Percentiles rank a stretch among this genome's conserved stretches.
These are phyloP conservation scores for Sphyrna mokarran DNA, from an alignment of 2,113 vertebrate species.

Conservation along the genomic window DNA sequence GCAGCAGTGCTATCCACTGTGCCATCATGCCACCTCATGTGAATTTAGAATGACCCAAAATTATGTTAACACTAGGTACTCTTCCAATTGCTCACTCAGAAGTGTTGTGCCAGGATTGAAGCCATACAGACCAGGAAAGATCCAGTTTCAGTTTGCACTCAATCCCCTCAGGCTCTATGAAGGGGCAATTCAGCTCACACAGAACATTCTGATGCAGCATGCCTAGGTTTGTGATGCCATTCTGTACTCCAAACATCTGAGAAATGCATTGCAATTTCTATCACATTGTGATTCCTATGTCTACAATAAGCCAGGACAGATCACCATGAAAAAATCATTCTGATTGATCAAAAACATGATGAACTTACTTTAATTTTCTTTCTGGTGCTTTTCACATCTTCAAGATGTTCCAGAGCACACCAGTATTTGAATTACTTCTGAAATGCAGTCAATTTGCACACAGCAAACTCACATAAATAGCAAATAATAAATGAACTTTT, in stretches of 20 bases:
- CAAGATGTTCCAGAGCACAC: neutral
- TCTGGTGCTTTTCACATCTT: neutral
- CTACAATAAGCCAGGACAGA: neutral
- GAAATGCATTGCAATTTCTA: neutral
- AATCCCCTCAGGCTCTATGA: neutral
- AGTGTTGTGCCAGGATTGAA: neutral
- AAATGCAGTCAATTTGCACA: neutral
- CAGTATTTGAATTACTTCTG: neutral
- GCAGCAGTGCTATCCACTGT: too few species aligned
- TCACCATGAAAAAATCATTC: neutral
- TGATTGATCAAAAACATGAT: neutral
- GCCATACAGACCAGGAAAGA: neutral
- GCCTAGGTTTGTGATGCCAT: neutral
- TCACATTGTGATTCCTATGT: neutral
- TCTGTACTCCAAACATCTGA: neutral
- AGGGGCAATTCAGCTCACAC: neutral
- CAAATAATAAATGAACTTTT: conserved; percentile 21
- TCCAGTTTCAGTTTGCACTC: neutral
- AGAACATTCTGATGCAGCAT: neutral
- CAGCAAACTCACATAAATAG: neutral
- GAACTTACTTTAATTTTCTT: neutral
- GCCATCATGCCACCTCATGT: too few species aligned
- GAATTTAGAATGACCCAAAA: neutral
- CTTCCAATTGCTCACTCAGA: neutral
- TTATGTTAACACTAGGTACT: neutral